Conservation (phyloP, 2,888 invertebrate species). For the Euzetes globulus region DNA sequence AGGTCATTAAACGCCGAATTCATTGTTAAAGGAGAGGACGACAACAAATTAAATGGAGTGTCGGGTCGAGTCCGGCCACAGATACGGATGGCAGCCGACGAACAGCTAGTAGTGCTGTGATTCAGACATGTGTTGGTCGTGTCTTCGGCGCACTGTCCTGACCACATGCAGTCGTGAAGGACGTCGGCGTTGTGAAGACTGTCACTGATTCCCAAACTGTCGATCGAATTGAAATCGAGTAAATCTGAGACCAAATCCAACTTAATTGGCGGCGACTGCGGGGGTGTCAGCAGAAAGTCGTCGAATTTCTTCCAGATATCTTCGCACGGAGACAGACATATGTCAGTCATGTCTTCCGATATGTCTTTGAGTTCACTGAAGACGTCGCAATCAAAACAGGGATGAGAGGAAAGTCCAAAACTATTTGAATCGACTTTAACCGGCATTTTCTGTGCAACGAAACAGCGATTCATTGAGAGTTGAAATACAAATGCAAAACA, state of each 20-base stretch:
- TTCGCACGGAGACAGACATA: constrained; percentile 25
- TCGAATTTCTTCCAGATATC: constrained; percentile 34
- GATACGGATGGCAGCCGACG: background rate
- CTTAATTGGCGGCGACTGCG: constrained; percentile 34
- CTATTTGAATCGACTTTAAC: constrained; percentile 30
- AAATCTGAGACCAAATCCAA: constrained; percentile 25
- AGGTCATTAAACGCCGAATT: background rate
- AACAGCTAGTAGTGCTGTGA: background rate
- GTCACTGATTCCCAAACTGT: background rate
- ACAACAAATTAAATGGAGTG: constrained; percentile 25
- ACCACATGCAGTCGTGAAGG: constrained; percentile 37
- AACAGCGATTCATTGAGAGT: no score
- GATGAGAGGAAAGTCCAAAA: background rate
- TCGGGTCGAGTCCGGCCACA: constrained; percentile 20
- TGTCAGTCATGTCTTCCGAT: constrained; percentile 11
- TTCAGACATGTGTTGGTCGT: background rate
- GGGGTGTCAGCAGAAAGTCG: constrained; percentile 34
- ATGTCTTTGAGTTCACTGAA: constrained; percentile 29
- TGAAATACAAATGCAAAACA: background rate
- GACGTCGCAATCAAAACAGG: constrained; percentile 30
- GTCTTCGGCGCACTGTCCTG: constrained; percentile 32
- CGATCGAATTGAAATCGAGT: constrained; percentile 3
- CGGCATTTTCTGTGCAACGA: constrained; percentile 32
- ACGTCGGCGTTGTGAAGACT: constrained; percentile 17
- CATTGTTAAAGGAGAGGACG: constrained; percentile 21